Base-by-base conservation (phyloP, 1,140 invertebrate species). In the Uloborus diversus region DNA sequence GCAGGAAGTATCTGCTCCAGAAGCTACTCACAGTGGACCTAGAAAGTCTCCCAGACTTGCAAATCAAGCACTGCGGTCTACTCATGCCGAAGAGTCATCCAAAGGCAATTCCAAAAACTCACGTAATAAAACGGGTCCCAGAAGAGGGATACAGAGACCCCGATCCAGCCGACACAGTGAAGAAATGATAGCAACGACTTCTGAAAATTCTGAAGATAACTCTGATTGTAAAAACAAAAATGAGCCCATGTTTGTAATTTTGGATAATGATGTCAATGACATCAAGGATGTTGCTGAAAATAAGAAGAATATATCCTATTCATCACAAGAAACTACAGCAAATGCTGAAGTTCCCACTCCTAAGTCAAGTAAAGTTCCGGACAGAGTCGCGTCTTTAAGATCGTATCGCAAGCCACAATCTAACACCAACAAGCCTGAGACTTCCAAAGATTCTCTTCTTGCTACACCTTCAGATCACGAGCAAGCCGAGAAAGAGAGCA, bases 51-150 rank as follows among this genome's bases (percentile, higher is more conserved):
- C 84, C 25, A 86, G 94, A 37, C 76, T 84, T 7, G 78, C 73
- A 79, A 81, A 78, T 17, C 81, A 83, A 47, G 27, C 23, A 13
- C 20, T 42, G 9, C 81, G 81, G 37, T 94, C 89, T 64, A 92
- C 93, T 0, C 89, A 94, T 1, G 94, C 95, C 86, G 94, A 96
- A 76, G 94, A 96, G 83, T 93, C 94, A 2, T 90, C 94, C 0
- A 90, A 92, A 81, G 91, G 92, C 11, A 53, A 83, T 56, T 79
- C 79, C 33, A 69, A 83, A 64, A 32, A 4, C 20, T 49, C 47
- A 13, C 37, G 32, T 17, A 25, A 9, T 42, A 32, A 62, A 23
- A 27, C 47, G 20, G 27, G 49, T n/a, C 62, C 47, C 27, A 57
- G 27, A 14, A 65, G 80, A 56, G 42, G 61, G 9, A 76, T 73